Evolutionary conservation across 2,888 invertebrate genomes (phyloP), one percentile per base, ranked within the genome.

Genomic region (Thymelicus sylvestris): DNA sequence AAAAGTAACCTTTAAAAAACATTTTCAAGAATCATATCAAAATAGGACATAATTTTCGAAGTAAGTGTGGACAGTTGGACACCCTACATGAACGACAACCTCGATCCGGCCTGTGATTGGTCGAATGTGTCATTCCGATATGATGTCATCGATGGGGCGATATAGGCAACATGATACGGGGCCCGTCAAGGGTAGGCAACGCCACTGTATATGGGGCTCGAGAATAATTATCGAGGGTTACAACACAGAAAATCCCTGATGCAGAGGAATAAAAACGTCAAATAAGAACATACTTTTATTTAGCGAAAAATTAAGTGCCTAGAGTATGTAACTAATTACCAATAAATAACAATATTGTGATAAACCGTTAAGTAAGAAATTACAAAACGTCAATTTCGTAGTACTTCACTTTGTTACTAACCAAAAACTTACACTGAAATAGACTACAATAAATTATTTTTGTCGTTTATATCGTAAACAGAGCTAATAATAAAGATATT

Each of bases 201-300:
- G 19, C 19, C 19, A 19, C 19, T 19, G 19, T 19, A 2, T 2
- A 19, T 19, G 19, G 19, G 19, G 19, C 19, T 19, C 19, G 19
- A 19, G 1, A 19, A 19, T 19, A 31, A 31, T 24, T 2, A 31
- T 31, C 3, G 31, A 31, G 4, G 31, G 3, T 31, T 44, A 8
- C 1, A 41, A 41, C 7, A 7, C 41, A 41, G 41, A 41, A 41
- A 50, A 15, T 50, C 50, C n/a, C n/a, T 50, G 52, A n/a, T 24
- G 24, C 6, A 24, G 24, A 24, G 10, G 10, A 57, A 38, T 38
- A 57, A 59, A 64, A 50, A 52, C 69, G 15, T 55, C 55, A 59
- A 69, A 66, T 77, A 82, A 88, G 88, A 91, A 91, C 91, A 90
- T 91, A 88, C 85, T 88, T 91, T 92, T 90, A 90, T 89, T 57